Conservation (phyloP, 2,888 invertebrate genomes). For the Oasisia sp. region DNA sequence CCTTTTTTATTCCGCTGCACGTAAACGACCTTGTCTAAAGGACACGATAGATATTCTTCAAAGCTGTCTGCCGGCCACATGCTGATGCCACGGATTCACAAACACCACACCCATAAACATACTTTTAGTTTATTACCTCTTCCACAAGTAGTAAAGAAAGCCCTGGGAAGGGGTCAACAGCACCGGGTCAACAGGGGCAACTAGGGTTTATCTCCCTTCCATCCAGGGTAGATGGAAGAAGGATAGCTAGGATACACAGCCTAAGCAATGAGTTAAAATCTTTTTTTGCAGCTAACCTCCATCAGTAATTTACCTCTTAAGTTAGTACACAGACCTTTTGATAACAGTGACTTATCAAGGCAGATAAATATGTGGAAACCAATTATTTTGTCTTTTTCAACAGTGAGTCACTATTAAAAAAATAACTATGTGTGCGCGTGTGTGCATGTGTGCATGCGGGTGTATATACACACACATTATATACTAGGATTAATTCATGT, state of each 20-base stretch:
- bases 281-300: no score
- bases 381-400: no score
- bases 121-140: not conserved
- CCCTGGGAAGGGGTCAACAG: not conserved
- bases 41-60: not conserved
- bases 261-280: no score
- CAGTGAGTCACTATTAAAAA: no score
- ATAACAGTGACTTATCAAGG: no score
- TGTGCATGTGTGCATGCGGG: no score
- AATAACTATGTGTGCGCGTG: no score
- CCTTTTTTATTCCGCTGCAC: not conserved
- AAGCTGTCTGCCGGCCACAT: conserved; percentile 6
- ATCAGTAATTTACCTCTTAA: no score
- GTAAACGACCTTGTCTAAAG: not conserved
- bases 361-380: no score
- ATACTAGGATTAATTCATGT: no score
- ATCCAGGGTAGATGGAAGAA: not conserved
- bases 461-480: no score
- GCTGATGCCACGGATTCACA: not conserved
- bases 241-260: not conserved
- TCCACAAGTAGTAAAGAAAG: conserved; percentile 13
- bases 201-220: not conserved
- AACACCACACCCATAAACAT: conserved; percentile 13
- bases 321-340: no score
- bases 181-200: not conserved